Percentiles rank a stretch among this genome's conserved stretches.
Conservation (phyloP, 2,797 vertebrate species). For the Melanotaenia nigrans region DNA sequence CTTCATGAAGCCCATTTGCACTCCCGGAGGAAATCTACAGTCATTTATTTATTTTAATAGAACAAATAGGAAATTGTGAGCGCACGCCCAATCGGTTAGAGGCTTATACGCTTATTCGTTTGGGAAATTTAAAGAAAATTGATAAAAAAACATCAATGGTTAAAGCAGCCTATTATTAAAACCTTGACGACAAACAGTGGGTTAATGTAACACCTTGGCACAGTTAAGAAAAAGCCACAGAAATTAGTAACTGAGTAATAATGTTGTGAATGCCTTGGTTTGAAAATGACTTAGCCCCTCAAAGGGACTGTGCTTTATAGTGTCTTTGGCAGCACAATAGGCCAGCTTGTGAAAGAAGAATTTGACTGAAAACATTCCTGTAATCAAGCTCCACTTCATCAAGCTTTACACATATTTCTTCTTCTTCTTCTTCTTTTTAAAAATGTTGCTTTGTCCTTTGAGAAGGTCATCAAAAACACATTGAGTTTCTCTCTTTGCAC, state of each 20-base stretch:
- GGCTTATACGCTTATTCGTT: constrained; percentile 27
- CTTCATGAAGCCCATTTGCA: constrained; percentile 21
- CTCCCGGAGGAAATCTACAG: constrained; percentile 56
- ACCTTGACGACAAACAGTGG: constrained; percentile 10
- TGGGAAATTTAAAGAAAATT: constrained; percentile 66
- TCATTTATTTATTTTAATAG: constrained; percentile 69
- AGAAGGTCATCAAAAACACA: neutral
- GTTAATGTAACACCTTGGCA: constrained; percentile 21
- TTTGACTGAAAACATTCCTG: constrained; percentile 18
- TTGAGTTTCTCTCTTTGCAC: constrained; percentile 20
- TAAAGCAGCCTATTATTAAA: constrained; percentile 34
- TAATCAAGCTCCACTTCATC: constrained; percentile 7
- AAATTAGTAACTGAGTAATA: constrained; percentile 1
- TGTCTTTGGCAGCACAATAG: constrained; percentile 20
- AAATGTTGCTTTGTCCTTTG: neutral
- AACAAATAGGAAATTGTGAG: constrained; percentile 61
- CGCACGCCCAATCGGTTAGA: constrained; percentile 31
- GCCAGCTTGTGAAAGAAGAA: constrained; percentile 2
- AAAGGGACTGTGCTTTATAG: constrained; percentile 11
- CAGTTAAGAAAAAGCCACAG: constrained; percentile 11
- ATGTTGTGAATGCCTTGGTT: constrained; percentile 22
- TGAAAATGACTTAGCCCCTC: constrained; percentile 18
- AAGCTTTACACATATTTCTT: neutral
- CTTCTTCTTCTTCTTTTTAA: neutral
- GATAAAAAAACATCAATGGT: constrained; percentile 16